These are phyloP conservation scores for Agrotis exclamationis DNA, from an alignment of 2,888 invertebrate genomes.

Conservation along the genomic window DNA sequence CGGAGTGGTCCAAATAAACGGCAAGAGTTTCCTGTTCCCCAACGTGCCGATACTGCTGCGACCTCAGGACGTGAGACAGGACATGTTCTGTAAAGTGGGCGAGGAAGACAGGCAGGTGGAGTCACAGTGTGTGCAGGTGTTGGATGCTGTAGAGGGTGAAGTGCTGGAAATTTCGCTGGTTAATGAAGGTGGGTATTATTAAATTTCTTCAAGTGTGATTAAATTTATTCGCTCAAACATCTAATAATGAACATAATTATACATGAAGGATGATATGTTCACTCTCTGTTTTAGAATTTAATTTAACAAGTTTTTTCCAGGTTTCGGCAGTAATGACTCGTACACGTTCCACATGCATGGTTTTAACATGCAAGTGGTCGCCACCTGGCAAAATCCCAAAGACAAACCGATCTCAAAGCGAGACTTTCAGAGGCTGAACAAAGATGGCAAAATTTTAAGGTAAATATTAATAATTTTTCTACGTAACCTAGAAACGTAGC, in stretches of 20 bases:
- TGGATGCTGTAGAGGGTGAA: slow-evolving; percentile 87
- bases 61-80: slow-evolving; percentile 79
- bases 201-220: too few relatives aligned
- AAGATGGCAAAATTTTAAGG: slow-evolving; percentile 81
- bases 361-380: slow-evolving; percentile 87
- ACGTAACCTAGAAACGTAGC: not conserved
- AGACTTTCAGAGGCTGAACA: slow-evolving; percentile 79
- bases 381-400: slow-evolving; percentile 80
- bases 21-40: slow-evolving; percentile 91
- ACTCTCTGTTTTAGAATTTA: too few relatives aligned
- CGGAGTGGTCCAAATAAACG: slow-evolving; percentile 90
- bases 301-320: slow-evolving; percentile 73
- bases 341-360: slow-evolving; percentile 93
- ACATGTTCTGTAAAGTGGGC: slow-evolving; percentile 82
- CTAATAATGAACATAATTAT: too few relatives aligned
- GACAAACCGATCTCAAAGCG: slow-evolving; percentile 80
- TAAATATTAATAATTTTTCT: slow-evolving; percentile 48
- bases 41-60: slow-evolving; percentile 91
- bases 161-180: slow-evolving; percentile 91
- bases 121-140: slow-evolving; percentile 90
- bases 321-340: slow-evolving; percentile 87
- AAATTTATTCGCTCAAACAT: too few relatives aligned
- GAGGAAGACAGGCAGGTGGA: slow-evolving; percentile 77
- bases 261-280: too few relatives aligned
- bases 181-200: slow-evolving; percentile 90